Conservation (phyloP, 2,888 invertebrate species). For the Trachelus tabidus region DNA sequence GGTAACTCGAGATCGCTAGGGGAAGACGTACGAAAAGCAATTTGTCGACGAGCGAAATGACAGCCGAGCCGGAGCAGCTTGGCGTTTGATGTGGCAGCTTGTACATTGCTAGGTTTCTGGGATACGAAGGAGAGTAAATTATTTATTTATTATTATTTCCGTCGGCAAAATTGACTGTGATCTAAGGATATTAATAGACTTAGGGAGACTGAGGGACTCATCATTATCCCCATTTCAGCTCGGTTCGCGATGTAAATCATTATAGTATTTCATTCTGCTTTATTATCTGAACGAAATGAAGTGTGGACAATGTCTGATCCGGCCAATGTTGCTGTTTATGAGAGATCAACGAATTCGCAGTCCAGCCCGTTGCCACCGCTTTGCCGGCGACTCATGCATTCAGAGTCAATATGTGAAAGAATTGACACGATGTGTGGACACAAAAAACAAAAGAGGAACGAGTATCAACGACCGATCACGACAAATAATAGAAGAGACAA, state of each 20-base stretch:
- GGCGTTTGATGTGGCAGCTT: background rate
- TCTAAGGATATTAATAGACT: slow-evolving; percentile 50
- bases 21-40: background rate
- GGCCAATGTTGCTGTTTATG: background rate
- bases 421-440: background rate
- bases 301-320: background rate
- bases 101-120: slow-evolving; percentile 19
- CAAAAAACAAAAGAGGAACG: background rate
- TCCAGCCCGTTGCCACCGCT: background rate
- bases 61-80: too few species aligned
- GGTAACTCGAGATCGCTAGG: background rate
- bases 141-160: slow-evolving; percentile 22
- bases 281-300: background rate
- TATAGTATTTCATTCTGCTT: background rate
- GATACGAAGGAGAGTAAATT: slow-evolving; percentile 6
- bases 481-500: background rate
- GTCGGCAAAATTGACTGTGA: slow-evolving; percentile 59
- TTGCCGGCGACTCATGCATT: slow-evolving; percentile 2
- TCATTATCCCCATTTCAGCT: slow-evolving; percentile 7
- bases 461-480: background rate
- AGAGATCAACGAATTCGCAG: background rate
- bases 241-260: background rate
- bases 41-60: background rate
- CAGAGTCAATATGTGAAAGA: background rate
- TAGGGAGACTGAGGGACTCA: slow-evolving; percentile 30